A percentile compares a stretch with the other conserved stretches of the same genome.
phyloP scores from a whole-genome alignment of 2,888 invertebrate species.

The Elysia crispata region DNA sequence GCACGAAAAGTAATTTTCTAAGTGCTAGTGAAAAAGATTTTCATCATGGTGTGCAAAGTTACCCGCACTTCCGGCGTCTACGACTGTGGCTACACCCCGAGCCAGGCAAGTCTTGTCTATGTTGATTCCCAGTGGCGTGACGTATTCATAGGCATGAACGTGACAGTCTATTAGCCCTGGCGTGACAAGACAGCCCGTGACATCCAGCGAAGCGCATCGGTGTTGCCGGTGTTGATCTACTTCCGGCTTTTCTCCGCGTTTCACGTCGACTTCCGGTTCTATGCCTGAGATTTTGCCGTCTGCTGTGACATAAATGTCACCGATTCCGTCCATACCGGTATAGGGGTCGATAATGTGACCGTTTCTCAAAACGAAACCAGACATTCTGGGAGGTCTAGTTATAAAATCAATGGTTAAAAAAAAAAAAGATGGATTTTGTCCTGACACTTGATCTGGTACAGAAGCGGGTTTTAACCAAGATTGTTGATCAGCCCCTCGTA shows the following conservation, averaged over 20 bases:
- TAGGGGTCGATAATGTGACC: constrained; percentile 69
- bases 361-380: constrained; percentile 56
- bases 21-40: constrained; percentile 21
- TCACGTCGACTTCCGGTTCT: not conserved
- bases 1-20: no score
- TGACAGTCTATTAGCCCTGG: constrained; percentile 74
- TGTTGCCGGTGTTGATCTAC: not conserved
- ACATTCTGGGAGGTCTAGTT: not conserved
- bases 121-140: constrained; percentile 71
- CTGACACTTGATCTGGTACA: no score
- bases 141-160: constrained; percentile 70
- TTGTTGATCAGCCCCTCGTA: no score
- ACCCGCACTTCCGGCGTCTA: constrained; percentile 74
- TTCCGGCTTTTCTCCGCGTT: not conserved
- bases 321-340: constrained; percentile 57
- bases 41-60: constrained; percentile 36
- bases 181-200: constrained; percentile 66
- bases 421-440: no score
- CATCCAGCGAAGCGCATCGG: constrained; percentile 54
- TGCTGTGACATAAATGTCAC: constrained; percentile 58
- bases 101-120: constrained; percentile 65
- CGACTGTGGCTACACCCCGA: constrained; percentile 69
- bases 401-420: no score
- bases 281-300: constrained; percentile 51
- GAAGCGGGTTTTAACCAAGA: no score